Evolutionary conservation across 2,888 invertebrate genomes (phyloP).

Genomic region (Tetrapedia diversipes): DNA sequence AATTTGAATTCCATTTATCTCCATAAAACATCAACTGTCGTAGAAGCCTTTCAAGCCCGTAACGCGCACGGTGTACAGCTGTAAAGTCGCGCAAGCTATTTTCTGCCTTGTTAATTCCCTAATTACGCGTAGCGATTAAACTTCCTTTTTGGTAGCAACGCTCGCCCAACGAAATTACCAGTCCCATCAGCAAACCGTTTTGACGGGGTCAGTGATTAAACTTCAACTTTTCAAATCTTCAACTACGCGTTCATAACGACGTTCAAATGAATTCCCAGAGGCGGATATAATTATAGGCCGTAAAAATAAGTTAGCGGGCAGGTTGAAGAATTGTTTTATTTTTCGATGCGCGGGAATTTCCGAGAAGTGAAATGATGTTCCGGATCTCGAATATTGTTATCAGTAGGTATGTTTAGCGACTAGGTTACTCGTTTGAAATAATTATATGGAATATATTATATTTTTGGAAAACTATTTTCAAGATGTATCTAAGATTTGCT

Average conservation of each 20-base stretch:
- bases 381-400: too few relatives aligned
- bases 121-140: conserved; percentile 37
- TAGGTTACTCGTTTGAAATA: too few relatives aligned
- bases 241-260: neutral
- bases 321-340: too few relatives aligned
- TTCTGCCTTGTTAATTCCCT: conserved; percentile 40
- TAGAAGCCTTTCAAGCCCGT: neutral
- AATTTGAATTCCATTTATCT: conserved; percentile 21
- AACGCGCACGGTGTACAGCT: neutral
- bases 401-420: too few relatives aligned
- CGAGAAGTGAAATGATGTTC: too few relatives aligned
- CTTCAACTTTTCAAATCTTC: conserved; percentile 4
- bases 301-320: too few relatives aligned
- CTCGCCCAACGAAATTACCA: conserved; percentile 26
- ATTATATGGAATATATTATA: too few relatives aligned
- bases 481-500: too few relatives aligned
- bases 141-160: conserved; percentile 26
- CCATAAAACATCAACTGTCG: conserved; percentile 19
- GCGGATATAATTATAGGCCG: neutral
- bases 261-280: neutral
- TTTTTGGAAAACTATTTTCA: too few relatives aligned
- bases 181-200: conserved; percentile 6
- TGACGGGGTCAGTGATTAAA: conserved; percentile 15
- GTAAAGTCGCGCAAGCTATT: conserved; percentile 11
- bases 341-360: too few relatives aligned